Evolutionary conservation across 2,113 vertebrate genomes (phyloP).

Genomic region (Lagopus leucura): DNA sequence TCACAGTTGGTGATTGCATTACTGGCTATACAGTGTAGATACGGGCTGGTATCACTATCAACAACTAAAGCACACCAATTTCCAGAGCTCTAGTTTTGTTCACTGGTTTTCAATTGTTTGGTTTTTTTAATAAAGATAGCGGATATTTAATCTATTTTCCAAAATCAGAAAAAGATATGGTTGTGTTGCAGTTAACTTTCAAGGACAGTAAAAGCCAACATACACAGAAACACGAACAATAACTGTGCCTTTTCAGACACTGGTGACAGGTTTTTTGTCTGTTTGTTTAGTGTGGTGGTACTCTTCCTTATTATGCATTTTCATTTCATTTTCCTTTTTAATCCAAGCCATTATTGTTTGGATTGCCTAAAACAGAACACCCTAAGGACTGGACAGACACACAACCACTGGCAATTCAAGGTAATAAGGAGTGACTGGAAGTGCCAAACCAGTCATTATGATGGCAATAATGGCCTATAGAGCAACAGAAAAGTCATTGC

Average conservation of each 20-base stretch:
- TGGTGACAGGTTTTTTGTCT: background rate
- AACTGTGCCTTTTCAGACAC: background rate
- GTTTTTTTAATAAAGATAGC: background rate
- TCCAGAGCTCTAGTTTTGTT: background rate
- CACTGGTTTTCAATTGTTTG: background rate
- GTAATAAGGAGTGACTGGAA: background rate
- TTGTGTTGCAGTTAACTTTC: background rate
- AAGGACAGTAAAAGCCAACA: background rate
- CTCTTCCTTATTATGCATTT: background rate
- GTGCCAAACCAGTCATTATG: background rate
- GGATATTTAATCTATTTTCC: background rate
- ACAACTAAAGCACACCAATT: background rate
- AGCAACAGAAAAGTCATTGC: constrained; percentile 14
- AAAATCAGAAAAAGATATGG: background rate
- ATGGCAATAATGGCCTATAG: background rate
- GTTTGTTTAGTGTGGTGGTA: background rate
- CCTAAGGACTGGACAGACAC: background rate
- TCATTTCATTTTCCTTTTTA: background rate
- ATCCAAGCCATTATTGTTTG: background rate
- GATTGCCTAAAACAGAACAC: constrained; percentile 6
- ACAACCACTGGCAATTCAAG: background rate
- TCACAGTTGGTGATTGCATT: background rate
- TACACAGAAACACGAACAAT: background rate
- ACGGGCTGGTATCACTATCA: background rate
- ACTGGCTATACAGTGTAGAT: background rate